Evolutionary conservation across 2,797 vertebrate genomes (phyloP), one percentile per base, ranked within the genome.

Genomic region (Aldrovandia affinis): DNA sequence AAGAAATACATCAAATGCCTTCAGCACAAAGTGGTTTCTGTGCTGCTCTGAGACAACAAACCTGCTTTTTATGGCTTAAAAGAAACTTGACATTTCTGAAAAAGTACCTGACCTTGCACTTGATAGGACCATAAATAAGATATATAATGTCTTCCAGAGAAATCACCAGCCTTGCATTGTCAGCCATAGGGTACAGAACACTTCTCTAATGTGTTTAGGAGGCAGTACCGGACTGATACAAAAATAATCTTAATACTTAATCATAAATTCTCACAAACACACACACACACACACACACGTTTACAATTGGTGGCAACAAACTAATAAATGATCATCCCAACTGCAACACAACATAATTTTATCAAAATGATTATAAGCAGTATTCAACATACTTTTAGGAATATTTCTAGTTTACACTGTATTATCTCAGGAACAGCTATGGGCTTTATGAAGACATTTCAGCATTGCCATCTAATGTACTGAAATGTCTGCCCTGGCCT

Each of bases 21-120:
- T 83, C 61, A 80, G 54, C 57, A 80, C 89, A 86, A 81, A 85
- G 85, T 86, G 70, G 75, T 87, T 89, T 86, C 88, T 89, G 87
- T 80, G 70, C 63, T 47, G 39, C 59, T 83, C 39, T 54, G 86
- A 88, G 88, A 92, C 92, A 85, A 63, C 78, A 54, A 82, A 65
- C 73, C 83, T 83, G 47, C 70, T 91, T 86, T 90, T 93, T 91
- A 93, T 87, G 88, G 88, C 91, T 90, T 86, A 8, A 61, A 92
- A 90, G 89, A 93, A 92, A 90, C 86, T 90, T 88, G 89, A 89
- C 89, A 87, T 88, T 89, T 92, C 89, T 88, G 89, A 80, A 86
- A 89, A 92, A 90, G 89, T 90, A 92, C 89, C 91, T 93, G 93
- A 94, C 92, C 93, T 90, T 90, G 92, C 91, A 92, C 92, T 94